phyloP scores from a whole-genome alignment of 1,140 invertebrate genomes.

The Dreissena rostriformis region DNA sequence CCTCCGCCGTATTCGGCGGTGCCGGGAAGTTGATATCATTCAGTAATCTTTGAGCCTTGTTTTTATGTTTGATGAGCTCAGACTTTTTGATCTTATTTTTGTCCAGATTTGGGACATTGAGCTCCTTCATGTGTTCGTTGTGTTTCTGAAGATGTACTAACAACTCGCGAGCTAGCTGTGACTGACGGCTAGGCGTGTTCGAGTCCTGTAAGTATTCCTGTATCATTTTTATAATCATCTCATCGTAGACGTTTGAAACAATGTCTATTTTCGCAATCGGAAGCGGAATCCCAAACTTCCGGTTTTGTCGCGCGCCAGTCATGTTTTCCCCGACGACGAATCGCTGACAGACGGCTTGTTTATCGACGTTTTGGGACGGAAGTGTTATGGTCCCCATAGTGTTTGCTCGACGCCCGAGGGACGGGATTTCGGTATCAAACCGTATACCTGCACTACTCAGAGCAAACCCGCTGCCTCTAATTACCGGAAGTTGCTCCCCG shows the following conservation, averaged over 20 bases:
- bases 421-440: constrained; percentile 6
- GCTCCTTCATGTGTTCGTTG: constrained; percentile 48
- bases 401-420: constrained; percentile 11
- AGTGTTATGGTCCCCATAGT: constrained; percentile 46
- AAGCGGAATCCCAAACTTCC: constrained; percentile 23
- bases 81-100: constrained; percentile 17
- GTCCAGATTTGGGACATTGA: constrained; percentile 42
- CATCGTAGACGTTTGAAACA: constrained; percentile 49
- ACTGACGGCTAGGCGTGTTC: constrained; percentile 47
- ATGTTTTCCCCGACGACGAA: constrained; percentile 34
- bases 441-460: not conserved
- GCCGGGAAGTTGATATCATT: constrained; percentile 16
- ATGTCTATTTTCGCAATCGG: constrained; percentile 53
- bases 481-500: constrained; percentile 40
- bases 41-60: not conserved
- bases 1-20: constrained; percentile 49
- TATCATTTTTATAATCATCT: constrained; percentile 57
- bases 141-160: constrained; percentile 49
- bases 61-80: not conserved
- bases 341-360: constrained; percentile 45
- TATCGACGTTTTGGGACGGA: constrained; percentile 23
- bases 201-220: constrained; percentile 51
- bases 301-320: not conserved
- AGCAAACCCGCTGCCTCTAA: constrained; percentile 37
- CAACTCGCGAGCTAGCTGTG: constrained; percentile 41